Base-by-base conservation (phyloP, 2,113 vertebrate species). In the Meleagris gallopavo region DNA sequence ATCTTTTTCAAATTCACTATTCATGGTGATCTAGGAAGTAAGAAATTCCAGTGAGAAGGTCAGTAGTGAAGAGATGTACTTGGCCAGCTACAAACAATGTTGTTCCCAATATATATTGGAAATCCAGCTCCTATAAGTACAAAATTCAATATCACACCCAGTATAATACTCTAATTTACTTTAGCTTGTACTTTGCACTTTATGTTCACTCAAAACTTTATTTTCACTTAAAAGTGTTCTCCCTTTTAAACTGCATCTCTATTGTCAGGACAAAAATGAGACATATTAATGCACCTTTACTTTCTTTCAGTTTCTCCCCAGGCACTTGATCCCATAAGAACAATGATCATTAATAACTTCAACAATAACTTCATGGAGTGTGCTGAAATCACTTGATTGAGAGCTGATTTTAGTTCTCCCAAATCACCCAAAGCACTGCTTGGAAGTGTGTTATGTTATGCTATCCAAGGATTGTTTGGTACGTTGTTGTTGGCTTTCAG, bases 1-100 rank as follows among this genome's bases (percentile, higher is more conserved):
- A 30, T 97, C 98, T 64, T 97, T 97, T 74, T 98, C 98, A 41
- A 98, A 98, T 50, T 98, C 98, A 0, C 96, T 97, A 50, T 90
- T 96, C 98, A 98, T 98, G 85, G 78, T 20, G n/a, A 80, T 36
- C 79, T 90, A 77, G 45, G 57, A 92, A 79, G n/a, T 36, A 24
- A 86, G 60, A 76, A 75, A 79, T 12, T 38, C 13, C 43, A 60
- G 46, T 45, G 48, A 81, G 27, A 43, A 73, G 17, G 21, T 72
- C 29, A 65, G 80, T 21, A 43, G 46, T 83, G 46, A 90, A 87
- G 20, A 60, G 20, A 64, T 52, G 52, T 84, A 52, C 65, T 65
- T 67, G 60, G 55, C 2, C 30, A 95, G 64, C 67, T 62, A 70
- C 29, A 70, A 80, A 70, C 41, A 64, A 3, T 3, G 17, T 58